A percentile compares a stretch with the other conserved stretches of the same genome.
phyloP scores from a whole-genome alignment of 1,140 invertebrate genomes.

The Drosophila ohnishii region DNA sequence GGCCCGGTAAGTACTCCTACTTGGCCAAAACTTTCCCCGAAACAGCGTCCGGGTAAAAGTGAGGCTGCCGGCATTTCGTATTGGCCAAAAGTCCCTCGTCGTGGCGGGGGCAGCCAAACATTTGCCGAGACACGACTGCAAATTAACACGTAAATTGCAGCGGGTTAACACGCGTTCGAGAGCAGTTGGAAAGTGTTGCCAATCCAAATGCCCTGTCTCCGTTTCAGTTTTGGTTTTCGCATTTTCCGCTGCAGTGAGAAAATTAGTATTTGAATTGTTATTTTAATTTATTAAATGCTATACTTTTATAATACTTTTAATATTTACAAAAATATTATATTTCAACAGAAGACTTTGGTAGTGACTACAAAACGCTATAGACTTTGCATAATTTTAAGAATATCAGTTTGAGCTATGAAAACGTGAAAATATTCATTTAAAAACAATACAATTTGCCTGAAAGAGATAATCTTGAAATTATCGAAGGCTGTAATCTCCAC shows the following conservation, averaged over 20 bases:
- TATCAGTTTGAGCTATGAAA: not conserved
- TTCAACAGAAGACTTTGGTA: too few relatives aligned
- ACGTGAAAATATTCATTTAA: not conserved
- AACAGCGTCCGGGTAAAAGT: constrained; percentile 58
- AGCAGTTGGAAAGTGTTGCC: constrained; percentile 52
- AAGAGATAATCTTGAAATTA: not conserved
- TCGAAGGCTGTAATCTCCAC: not conserved
- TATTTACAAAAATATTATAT: not conserved
- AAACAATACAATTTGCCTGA: not conserved
- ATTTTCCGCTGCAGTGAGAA: constrained; percentile 12
- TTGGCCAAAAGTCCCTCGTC: constrained; percentile 13
- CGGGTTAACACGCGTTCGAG: constrained; percentile 68
- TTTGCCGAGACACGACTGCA: constrained; percentile 68
- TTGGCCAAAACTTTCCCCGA: constrained; percentile 52
- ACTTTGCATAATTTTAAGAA: not conserved
- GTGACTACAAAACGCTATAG: not conserved
- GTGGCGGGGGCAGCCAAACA: constrained; percentile 44
- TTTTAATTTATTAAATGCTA: not conserved
- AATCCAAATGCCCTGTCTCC: constrained; percentile 35
- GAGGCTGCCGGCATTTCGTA: constrained; percentile 33
- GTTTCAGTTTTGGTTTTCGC: constrained; percentile 4
- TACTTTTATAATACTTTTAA: too few relatives aligned
- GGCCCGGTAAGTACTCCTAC: constrained; percentile 5
- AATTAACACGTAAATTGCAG: constrained; percentile 80
- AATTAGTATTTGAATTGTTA: not conserved